Evolutionary conservation across 1,140 invertebrate species (phyloP).

Genomic region (Solenopsis fugax): DNA sequence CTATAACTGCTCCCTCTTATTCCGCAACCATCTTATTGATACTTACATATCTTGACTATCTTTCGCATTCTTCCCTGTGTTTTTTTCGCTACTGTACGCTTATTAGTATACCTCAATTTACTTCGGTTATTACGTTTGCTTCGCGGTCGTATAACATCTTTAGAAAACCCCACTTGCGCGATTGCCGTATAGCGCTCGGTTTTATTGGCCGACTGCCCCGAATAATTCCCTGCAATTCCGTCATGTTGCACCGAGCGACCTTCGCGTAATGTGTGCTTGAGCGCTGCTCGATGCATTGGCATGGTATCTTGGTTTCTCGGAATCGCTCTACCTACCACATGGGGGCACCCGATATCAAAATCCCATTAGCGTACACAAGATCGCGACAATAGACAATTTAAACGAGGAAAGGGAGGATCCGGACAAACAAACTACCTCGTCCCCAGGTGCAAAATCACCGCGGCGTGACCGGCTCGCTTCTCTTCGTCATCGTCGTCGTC

Average conservation of each 20-base stretch:
- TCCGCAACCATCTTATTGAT: neutral
- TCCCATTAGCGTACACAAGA: slow-evolving; percentile 46
- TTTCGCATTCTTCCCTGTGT: slow-evolving; percentile 2
- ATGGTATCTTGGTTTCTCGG: slow-evolving; percentile 20
- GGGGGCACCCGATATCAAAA: slow-evolving; percentile 41
- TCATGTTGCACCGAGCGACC: slow-evolving; percentile 43
- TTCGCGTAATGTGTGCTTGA: slow-evolving; percentile 3
- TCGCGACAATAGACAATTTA: slow-evolving; percentile 45
- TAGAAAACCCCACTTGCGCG: slow-evolving; percentile 26
- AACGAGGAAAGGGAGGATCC: slow-evolving; percentile 31
- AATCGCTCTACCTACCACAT: neutral
- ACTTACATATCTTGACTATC: neutral
- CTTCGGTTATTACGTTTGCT: slow-evolving; percentile 31
- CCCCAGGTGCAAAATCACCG: slow-evolving; percentile 39
- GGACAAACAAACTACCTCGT: neutral
- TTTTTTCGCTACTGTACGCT: slow-evolving; percentile 17
- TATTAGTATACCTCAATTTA: slow-evolving; percentile 46
- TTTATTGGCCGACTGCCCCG: slow-evolving; percentile 52
- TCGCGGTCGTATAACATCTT: neutral
- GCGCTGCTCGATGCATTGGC: neutral
- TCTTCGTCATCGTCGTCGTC: slow-evolving; percentile 45
- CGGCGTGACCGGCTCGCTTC: slow-evolving; percentile 59
- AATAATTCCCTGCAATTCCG: slow-evolving; percentile 45
- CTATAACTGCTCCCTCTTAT: neutral
- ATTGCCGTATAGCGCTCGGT: slow-evolving; percentile 17